Evolutionary conservation across 2,797 vertebrate genomes (phyloP).

Genomic region (Anomalospiza imberbis): DNA sequence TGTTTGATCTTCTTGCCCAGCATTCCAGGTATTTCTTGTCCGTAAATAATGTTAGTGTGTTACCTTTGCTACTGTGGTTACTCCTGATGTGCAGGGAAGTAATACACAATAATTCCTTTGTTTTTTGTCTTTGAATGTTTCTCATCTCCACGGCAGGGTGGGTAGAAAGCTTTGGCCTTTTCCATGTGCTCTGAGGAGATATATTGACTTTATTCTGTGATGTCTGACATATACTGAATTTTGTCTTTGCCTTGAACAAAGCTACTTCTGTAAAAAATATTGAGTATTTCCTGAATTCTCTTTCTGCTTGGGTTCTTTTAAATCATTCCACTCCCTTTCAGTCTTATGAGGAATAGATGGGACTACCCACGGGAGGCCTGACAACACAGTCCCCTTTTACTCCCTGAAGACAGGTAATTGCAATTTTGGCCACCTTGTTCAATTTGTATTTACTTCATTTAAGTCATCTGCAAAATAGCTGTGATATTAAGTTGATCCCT

Average conservation of each 20-base stretch:
- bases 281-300: neutral
- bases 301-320: neutral
- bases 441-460: neutral
- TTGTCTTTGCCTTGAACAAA: neutral
- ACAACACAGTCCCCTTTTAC: neutral
- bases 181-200: neutral
- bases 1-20: neutral
- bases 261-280: neutral
- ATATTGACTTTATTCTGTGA: neutral
- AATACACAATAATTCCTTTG: neutral
- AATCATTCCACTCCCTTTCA: neutral
- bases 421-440: neutral
- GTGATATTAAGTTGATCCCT: neutral
- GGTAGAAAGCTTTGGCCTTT: neutral
- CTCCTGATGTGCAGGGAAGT: neutral
- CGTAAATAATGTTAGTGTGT: neutral
- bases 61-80: neutral
- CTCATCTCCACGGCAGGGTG: rapidly evolving
- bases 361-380: neutral
- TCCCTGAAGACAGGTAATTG: neutral
- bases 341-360: neutral
- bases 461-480: neutral
- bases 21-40: neutral
- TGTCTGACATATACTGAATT: neutral
- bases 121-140: neutral